Conservation (phyloP, 2,113 vertebrate genomes). For the Uria lomvia region DNA sequence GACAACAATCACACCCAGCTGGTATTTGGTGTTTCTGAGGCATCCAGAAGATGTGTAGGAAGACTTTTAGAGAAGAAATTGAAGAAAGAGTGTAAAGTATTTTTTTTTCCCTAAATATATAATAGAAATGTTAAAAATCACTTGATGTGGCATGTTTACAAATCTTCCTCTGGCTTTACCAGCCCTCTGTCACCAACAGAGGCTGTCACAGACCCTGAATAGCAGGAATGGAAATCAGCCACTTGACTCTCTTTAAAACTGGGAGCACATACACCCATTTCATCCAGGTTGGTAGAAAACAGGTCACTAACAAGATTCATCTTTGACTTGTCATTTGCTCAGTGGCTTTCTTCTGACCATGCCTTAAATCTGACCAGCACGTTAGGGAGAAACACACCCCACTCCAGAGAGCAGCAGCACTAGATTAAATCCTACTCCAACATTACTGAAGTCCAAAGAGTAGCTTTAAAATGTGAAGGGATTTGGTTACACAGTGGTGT, state of each 20-base stretch:
- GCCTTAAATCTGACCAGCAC: background rate
- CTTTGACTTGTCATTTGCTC: background rate
- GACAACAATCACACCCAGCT: background rate
- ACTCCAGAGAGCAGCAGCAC: fast-evolving
- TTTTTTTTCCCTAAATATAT: background rate
- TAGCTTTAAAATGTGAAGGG: background rate
- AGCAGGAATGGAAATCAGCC: background rate
- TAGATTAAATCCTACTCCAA: background rate
- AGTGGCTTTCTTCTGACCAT: background rate
- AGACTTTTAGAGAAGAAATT: background rate
- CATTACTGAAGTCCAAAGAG: background rate
- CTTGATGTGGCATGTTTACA: background rate
- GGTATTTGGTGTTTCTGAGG: background rate
- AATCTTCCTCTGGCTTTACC: background rate
- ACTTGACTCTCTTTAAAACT: background rate
- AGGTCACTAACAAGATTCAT: background rate
- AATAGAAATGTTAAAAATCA: background rate
- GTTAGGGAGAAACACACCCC: background rate
- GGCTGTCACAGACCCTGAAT: background rate
- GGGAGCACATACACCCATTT: background rate
- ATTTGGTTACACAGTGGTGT: background rate
- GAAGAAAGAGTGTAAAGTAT: background rate
- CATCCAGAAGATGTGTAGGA: background rate
- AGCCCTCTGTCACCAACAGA: background rate
- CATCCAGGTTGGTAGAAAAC: background rate